Base-by-base conservation (phyloP, 2,113 vertebrate genomes). In the Prolemur simus region DNA sequence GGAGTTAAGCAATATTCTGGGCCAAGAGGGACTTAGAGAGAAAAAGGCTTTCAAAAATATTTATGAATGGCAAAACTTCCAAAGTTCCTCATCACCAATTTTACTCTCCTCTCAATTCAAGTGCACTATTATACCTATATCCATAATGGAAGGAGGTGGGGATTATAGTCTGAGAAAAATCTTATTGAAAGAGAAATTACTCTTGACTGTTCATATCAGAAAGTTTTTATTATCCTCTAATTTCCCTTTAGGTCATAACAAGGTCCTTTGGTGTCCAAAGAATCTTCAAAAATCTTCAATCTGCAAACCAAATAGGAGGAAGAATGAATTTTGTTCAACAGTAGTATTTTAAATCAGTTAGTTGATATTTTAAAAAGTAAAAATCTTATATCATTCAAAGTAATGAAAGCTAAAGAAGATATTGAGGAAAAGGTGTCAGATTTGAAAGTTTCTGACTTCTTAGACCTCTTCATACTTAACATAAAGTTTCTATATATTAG, bases 291-390 rank as follows among this genome's bases (percentile, higher is more conserved):
- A 63, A 8, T 82, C 54, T 92, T 87, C 29, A 64, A 56, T 76
- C 21, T 92, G 4, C 39, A 88, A 91, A 66, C 5, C 10, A 94
- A 90, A 66, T 45, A 64, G 12, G 1, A 96, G 18, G 6, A 91
- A 91, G 25, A 92, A 96, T 92, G 3, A 84, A 94, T 88, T 87
- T 93, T 91, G 17, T 69, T 84, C 54, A 69, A 49, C 2, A 64
- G 4, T 2, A 89, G 14, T 39, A 90, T 88, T 95, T 97, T 90
- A 88, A 84, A 85, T 60, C 37, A 88, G 37, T 68, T 39, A 60
- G 37, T n/a, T 87, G 2, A 20, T 32, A 73, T 27, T 74, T 29
- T 68, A 14, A 42, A 15, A 73, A 69, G 1, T 18, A 77, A 85
- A 94, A 32, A 1, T 0, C 74, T 90, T 49, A 17, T 54, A 27